Conservation (phyloP, 2,113 vertebrate species). For the Accipiter virgatus region DNA sequence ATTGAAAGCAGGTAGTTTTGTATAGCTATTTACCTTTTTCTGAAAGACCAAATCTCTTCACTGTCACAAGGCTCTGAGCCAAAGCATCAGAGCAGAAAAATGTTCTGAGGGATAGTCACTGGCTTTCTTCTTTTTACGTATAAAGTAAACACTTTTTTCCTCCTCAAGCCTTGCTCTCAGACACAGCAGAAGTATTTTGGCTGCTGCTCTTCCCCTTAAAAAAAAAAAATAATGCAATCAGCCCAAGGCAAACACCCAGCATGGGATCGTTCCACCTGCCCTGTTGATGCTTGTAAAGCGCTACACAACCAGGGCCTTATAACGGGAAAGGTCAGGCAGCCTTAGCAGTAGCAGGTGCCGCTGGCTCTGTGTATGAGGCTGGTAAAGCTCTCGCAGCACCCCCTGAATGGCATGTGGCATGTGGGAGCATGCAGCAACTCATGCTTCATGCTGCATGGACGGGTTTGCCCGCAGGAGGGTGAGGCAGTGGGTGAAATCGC, state of each 20-base stretch:
- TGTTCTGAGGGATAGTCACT: not conserved
- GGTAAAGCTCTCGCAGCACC: not conserved
- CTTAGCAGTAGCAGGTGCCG: not conserved
- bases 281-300: not conserved
- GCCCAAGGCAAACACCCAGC: not conserved
- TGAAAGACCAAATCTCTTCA: too few species aligned
- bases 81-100: not conserved
- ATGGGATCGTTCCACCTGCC: not conserved
- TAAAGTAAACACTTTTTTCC: not conserved
- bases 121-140: not conserved
- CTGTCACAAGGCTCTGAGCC: not conserved
- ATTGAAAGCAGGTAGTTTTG: too few species aligned
- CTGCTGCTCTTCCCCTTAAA: not conserved
- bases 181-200: not conserved
- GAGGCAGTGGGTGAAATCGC: not conserved
- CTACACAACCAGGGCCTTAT: not conserved
- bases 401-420: rapidly evolving
- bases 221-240: not conserved
- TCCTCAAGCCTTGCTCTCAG: not conserved
- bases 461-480: not conserved
- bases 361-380: not conserved
- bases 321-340: not conserved
- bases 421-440: rapidly evolving
- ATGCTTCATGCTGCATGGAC: rapidly evolving
- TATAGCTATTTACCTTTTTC: too few species aligned